phyloP scores from a whole-genome alignment of 2,797 vertebrate species.

The Melanotaenia maccullochi region DNA sequence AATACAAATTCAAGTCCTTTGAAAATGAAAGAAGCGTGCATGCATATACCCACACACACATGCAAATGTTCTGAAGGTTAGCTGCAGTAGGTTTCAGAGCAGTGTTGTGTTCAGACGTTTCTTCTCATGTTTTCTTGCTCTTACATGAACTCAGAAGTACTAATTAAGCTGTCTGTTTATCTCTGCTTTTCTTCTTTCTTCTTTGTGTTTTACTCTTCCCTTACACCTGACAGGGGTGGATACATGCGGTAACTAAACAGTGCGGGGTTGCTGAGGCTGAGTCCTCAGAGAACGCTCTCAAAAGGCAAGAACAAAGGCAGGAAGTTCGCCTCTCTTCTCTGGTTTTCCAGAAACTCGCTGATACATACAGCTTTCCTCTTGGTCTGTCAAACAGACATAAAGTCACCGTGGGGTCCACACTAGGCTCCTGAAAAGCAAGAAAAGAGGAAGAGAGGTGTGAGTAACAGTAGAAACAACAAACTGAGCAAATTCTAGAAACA shows the following conservation, averaged over 20 bases:
- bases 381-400: slow-evolving; percentile 42
- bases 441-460: slow-evolving; percentile 50
- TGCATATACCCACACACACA: slow-evolving; percentile 57
- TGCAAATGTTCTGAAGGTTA: slow-evolving; percentile 67
- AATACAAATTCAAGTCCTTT: slow-evolving; percentile 72
- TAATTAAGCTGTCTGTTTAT: slow-evolving; percentile 72
- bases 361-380: slow-evolving; percentile 48
- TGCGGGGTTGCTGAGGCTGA: slow-evolving; percentile 39
- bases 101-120: slow-evolving; percentile 72
- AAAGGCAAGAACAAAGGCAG: slow-evolving; percentile 67
- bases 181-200: slow-evolving; percentile 51
- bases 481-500: slow-evolving; percentile 7
- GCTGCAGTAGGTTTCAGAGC: slow-evolving; percentile 61
- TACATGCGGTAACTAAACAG: slow-evolving; percentile 58
- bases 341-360: slow-evolving; percentile 45
- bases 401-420: slow-evolving; percentile 39
- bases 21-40: slow-evolving; percentile 61
- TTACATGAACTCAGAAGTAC: slow-evolving; percentile 60
- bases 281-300: slow-evolving; percentile 61
- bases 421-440: slow-evolving; percentile 60
- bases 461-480: slow-evolving; percentile 17
- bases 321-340: slow-evolving; percentile 54
- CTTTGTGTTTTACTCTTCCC: slow-evolving; percentile 53
- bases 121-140: slow-evolving; percentile 66
- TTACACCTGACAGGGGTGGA: slow-evolving; percentile 51